A percentile compares a stretch with the other conserved stretches of the same genome.
phyloP scores from a whole-genome alignment of 2,888 invertebrate genomes.

The Itoplectis maculator region DNA sequence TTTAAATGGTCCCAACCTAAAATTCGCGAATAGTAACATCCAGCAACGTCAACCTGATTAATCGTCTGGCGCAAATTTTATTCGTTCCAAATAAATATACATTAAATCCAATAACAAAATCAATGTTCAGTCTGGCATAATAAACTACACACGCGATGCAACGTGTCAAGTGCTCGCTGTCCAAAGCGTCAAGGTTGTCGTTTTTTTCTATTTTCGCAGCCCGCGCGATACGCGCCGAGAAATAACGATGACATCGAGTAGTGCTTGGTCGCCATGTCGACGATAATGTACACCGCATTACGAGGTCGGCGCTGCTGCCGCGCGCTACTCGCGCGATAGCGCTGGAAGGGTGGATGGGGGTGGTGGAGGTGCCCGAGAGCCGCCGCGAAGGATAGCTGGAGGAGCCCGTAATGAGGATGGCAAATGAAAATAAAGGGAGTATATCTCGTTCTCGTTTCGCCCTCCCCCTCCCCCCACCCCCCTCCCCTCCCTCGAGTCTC shows the following conservation, averaged over 20 bases:
- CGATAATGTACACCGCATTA: constrained; percentile 37
- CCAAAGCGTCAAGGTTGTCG: neutral
- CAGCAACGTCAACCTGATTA: too few species aligned
- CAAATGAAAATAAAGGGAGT: constrained; percentile 60
- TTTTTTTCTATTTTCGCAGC: neutral
- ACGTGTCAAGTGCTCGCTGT: neutral
- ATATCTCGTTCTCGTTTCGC: constrained; percentile 57
- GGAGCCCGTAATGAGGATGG: constrained; percentile 63
- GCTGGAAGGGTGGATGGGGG: constrained; percentile 29
- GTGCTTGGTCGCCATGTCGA: constrained; percentile 15
- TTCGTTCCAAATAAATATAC: too few species aligned
- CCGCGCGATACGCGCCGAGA: constrained; percentile 4
- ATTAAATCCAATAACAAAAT: too few species aligned
- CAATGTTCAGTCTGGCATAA: neutral
- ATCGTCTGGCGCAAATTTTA: too few species aligned
- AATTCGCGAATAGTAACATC: too few species aligned
- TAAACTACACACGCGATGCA: neutral
- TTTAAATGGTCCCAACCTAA: too few species aligned
- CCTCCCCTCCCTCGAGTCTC: too few species aligned
- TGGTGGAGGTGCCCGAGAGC: neutral
- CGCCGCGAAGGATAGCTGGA: constrained; percentile 50
- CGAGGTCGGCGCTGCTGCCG: constrained; percentile 20
- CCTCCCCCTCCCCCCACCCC: too few species aligned
- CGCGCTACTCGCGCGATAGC: constrained; percentile 40
- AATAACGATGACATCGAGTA: constrained; percentile 20